Conservation (phyloP, 2,888 invertebrate species). For the Notocelia uddmanniana region DNA sequence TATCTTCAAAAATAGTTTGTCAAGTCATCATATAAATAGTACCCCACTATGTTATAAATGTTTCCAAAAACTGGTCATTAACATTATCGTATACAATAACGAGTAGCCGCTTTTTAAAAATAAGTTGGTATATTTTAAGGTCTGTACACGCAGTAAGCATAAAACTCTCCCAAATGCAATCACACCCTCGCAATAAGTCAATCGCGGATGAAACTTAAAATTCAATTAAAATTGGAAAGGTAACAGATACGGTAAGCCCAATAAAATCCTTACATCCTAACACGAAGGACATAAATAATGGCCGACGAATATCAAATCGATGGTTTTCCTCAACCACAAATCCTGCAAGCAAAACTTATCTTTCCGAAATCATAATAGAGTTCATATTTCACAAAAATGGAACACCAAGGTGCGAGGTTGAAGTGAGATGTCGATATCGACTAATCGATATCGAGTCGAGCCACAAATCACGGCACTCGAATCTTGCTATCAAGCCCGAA, state of each 20-base stretch:
- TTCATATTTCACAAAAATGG: conserved; percentile 8
- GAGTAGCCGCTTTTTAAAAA: background rate
- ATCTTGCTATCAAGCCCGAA: conserved; percentile 62
- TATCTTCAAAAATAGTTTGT: too few relatives aligned
- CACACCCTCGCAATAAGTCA: conserved; percentile 16
- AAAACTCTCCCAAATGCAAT: conserved; percentile 12
- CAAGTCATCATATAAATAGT: too few relatives aligned
- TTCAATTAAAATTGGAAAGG: conserved; percentile 44
- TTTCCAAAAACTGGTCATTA: background rate
- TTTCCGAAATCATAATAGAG: conserved; percentile 2
- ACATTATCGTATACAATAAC: background rate
- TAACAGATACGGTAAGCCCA: conserved; percentile 42
- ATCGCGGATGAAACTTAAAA: conserved; percentile 40
- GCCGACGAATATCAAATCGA: conserved; percentile 53
- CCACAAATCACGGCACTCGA: conserved; percentile 54
- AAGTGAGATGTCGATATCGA: conserved; percentile 54
- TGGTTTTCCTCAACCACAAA: background rate
- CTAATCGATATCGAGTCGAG: conserved; percentile 62
- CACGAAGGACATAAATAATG: conserved; percentile 70
- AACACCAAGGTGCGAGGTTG: background rate
- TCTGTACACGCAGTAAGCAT: background rate
- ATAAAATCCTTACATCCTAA: conserved; percentile 69
- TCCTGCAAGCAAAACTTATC: background rate
- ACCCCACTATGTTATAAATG: too few relatives aligned
- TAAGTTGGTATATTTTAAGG: background rate